Percentiles rank a stretch among this genome's conserved stretches.
Evolutionary conservation across 1,140 invertebrate species (phyloP).

Genomic region (Drosophila ficusphila): DNA sequence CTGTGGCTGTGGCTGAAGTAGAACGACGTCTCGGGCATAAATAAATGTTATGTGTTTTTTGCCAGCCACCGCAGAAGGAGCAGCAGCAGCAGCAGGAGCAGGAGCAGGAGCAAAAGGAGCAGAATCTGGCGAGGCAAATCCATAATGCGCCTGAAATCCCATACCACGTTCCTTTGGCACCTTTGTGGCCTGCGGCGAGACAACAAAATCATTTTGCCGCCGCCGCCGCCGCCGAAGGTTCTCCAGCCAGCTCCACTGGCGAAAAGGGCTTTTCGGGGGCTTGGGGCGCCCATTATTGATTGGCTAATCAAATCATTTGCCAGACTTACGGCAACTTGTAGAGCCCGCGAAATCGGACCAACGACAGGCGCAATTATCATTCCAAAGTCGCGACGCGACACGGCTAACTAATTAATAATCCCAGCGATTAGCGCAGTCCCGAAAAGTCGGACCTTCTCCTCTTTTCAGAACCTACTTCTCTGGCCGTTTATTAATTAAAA

Average conservation of each 20-base stretch:
- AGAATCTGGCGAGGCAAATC: conserved; percentile 55
- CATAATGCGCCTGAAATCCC: conserved; percentile 60
- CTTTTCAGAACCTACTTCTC: conserved; percentile 31
- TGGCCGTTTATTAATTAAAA: conserved; percentile 75
- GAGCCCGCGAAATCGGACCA: conserved; percentile 30
- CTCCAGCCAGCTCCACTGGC: conserved; percentile 17
- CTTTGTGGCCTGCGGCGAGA: conserved; percentile 81
- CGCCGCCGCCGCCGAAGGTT: conserved; percentile 64
- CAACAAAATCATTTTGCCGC: conserved; percentile 83
- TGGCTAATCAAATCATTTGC: conserved; percentile 81
- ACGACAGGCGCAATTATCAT: conserved; percentile 82
- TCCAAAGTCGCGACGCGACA: conserved; percentile 64
- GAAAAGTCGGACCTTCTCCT: conserved; percentile 5
- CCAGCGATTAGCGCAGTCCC: conserved; percentile 63
- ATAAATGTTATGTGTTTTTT: conserved; percentile 83
- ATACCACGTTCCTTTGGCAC: conserved; percentile 69
- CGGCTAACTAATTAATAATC: conserved; percentile 77
- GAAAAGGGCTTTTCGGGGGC: conserved; percentile 10
- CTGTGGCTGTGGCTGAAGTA: conserved; percentile 8
- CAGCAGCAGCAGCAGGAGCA: conserved; percentile 25
- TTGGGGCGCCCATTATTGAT: conserved; percentile 69
- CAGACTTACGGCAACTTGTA: conserved; percentile 41
- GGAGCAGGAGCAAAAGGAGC: conserved; percentile 18
- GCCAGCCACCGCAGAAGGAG: conserved; percentile 72
- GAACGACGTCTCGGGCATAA: conserved; percentile 68